Evolutionary conservation across 2,888 invertebrate species (phyloP).

Genomic region (Morpho achilles): DNA sequence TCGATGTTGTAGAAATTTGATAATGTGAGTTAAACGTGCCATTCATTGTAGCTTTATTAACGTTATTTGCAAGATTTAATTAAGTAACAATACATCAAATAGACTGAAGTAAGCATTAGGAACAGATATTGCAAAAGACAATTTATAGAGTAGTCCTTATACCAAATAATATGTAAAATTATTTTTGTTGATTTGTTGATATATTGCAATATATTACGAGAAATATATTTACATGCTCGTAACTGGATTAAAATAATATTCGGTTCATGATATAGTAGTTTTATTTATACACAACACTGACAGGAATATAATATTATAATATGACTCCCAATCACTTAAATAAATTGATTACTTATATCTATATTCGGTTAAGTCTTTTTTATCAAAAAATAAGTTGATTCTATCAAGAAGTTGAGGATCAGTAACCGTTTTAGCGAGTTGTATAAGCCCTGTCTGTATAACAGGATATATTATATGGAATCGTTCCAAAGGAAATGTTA

Average conservation of each 20-base stretch:
- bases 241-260: slow-evolving; percentile 48
- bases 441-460: slow-evolving; percentile 62
- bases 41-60: slow-evolving; percentile 34
- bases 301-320: slow-evolving; percentile 57
- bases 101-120: slow-evolving; percentile 54
- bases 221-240: slow-evolving; percentile 34
- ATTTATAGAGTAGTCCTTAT: slow-evolving; percentile 53
- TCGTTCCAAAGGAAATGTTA: slow-evolving; percentile 80
- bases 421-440: slow-evolving; percentile 66
- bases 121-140: slow-evolving; percentile 63
- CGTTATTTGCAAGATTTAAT: slow-evolving; percentile 31
- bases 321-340: slow-evolving; percentile 43
- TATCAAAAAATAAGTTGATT: slow-evolving; percentile 76
- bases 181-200: slow-evolving; percentile 55
- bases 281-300: slow-evolving; percentile 67
- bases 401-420: slow-evolving; percentile 71
- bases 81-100: slow-evolving; percentile 31
- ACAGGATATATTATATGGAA: slow-evolving; percentile 74
- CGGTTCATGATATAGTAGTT: slow-evolving; percentile 48
- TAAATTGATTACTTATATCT: slow-evolving; percentile 63
- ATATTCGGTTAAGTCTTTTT: slow-evolving; percentile 68
- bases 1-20: slow-evolving; percentile 33
- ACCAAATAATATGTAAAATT: slow-evolving; percentile 57
- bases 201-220: slow-evolving; percentile 40
- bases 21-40: slow-evolving; percentile 70